Conservation (phyloP, 2,113 vertebrate species). For the Lota lota region DNA sequence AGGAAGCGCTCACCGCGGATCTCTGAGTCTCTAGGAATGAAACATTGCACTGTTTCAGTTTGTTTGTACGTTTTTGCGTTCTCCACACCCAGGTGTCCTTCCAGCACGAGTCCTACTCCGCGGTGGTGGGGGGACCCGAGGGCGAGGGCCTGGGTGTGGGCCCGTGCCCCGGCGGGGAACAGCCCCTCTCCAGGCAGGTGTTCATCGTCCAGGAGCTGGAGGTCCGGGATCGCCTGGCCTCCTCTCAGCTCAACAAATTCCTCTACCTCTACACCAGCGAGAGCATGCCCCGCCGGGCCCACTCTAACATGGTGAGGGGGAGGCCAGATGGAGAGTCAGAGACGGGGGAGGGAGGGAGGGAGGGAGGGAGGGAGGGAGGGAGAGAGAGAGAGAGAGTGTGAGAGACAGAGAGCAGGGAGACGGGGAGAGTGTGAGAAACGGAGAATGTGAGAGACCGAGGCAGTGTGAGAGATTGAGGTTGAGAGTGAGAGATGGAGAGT, state of each 20-base stretch:
- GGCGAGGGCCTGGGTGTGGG: slow-evolving; percentile 28
- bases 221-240: slow-evolving; percentile 84
- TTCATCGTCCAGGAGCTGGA: slow-evolving; percentile 91
- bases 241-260: slow-evolving; percentile 92
- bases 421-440: too few species aligned
- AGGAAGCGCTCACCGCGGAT: too few species aligned
- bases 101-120: slow-evolving; percentile 84
- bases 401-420: too few species aligned
- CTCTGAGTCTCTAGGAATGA: not conserved
- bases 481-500: too few species aligned
- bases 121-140: slow-evolving; percentile 52
- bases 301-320: slow-evolving; percentile 86
- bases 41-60: not conserved
- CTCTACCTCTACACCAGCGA: slow-evolving; percentile 91
- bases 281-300: slow-evolving; percentile 85
- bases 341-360: not conserved
- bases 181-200: slow-evolving; percentile 85
- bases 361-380: not conserved
- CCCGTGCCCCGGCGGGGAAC: slow-evolving; percentile 68
- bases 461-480: too few species aligned
- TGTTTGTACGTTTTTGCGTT: not conserved
- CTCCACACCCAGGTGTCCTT: slow-evolving; percentile 80
- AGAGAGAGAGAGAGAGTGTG: too few species aligned
- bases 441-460: too few species aligned
- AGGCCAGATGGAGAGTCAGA: too few species aligned